Evolutionary conservation across 2,888 invertebrate species (phyloP).

Genomic region (Priocnemis perturbator): DNA sequence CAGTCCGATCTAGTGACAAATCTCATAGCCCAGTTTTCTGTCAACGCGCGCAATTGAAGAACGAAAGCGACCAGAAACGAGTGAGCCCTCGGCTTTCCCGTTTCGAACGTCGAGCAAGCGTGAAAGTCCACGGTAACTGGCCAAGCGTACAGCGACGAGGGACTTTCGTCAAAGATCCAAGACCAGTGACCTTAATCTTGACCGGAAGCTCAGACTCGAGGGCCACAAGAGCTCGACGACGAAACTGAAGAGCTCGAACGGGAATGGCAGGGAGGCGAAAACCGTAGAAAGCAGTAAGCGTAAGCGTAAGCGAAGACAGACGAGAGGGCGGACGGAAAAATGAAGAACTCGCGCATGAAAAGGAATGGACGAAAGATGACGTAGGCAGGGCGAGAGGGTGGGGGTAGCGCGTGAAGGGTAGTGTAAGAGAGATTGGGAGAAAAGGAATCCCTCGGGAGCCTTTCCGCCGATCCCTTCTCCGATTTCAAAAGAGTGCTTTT

Average conservation of each 20-base stretch:
- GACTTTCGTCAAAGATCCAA: not conserved
- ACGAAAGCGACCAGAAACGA: too few species aligned
- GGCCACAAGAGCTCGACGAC: not conserved
- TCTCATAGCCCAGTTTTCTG: too few species aligned
- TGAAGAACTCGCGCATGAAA: not conserved
- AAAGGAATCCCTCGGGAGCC: conserved; percentile 27
- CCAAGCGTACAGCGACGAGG: not conserved
- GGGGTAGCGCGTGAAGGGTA: not conserved
- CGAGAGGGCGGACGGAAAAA: conserved; percentile 7
- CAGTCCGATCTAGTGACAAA: too few species aligned
- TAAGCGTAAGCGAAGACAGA: conserved; percentile 3
- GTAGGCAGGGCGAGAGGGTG: not conserved
- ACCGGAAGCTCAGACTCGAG: not conserved
- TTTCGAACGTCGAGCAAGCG: conserved; percentile 3
- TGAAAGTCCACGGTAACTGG: not conserved
- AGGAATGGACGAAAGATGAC: conserved; percentile 5
- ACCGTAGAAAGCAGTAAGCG: not conserved
- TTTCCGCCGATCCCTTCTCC: conserved; percentile 8
- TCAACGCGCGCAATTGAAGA: too few species aligned
- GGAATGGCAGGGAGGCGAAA: not conserved
- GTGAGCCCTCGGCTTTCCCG: too few species aligned
- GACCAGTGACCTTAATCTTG: conserved; percentile 5
- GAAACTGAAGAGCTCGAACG: conserved; percentile 7
- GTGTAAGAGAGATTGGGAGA: conserved; percentile 10
- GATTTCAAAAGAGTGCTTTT: conserved; percentile 34